These are phyloP conservation scores for Scomber japonicus DNA, from an alignment of 2,113 vertebrate genomes.

Conservation along the genomic window DNA sequence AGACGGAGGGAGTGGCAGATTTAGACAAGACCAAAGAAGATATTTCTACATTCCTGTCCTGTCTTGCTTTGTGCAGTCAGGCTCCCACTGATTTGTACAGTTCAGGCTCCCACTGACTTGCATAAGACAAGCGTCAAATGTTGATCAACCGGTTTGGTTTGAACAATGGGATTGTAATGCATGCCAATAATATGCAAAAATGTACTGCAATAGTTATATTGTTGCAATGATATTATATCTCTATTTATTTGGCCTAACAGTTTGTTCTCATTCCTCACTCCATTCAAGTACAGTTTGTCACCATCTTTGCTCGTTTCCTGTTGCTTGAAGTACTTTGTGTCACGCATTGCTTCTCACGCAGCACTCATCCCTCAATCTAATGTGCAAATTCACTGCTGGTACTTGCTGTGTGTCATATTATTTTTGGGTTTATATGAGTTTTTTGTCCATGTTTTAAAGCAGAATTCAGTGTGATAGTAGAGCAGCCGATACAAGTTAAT, in stretches of 20 bases:
- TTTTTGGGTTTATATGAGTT: background rate
- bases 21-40: constrained; percentile 51
- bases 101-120: constrained; percentile 26
- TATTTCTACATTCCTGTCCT: constrained; percentile 76
- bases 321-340: constrained; percentile 26
- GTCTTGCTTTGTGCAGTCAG: constrained; percentile 68
- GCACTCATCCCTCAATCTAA: background rate
- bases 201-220: background rate
- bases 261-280: background rate
- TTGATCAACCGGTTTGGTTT: constrained; percentile 41
- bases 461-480: background rate
- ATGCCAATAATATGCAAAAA: background rate
- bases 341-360: background rate
- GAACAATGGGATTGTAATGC: constrained; percentile 7
- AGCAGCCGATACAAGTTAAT: background rate
- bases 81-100: constrained; percentile 25
- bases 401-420: background rate
- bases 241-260: background rate
- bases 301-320: constrained; percentile 54
- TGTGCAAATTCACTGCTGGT: background rate
- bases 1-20: constrained; percentile 69
- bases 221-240: background rate
- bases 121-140: constrained; percentile 21
- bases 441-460: background rate
- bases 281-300: constrained; percentile 9